Percentiles rank a stretch among this genome's conserved stretches.
phyloP scores from a whole-genome alignment of 1,140 invertebrate genomes.

The Delia radicum region DNA sequence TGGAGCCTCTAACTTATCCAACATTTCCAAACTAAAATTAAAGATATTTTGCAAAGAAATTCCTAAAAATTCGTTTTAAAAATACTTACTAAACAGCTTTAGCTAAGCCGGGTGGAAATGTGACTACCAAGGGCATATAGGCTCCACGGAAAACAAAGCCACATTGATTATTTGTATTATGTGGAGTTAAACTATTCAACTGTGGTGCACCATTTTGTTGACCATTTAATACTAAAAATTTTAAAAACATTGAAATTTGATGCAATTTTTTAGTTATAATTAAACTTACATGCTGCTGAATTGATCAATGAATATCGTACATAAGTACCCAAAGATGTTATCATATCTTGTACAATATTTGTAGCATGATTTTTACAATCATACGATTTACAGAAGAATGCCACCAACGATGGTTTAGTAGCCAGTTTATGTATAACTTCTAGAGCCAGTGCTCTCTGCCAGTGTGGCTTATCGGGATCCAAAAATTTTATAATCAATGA shows the following conservation, averaged over 20 bases:
- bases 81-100: constrained; percentile 84
- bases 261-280: background rate
- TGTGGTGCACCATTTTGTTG: constrained; percentile 59
- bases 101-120: constrained; percentile 79
- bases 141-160: constrained; percentile 91
- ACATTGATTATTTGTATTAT: constrained; percentile 68
- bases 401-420: constrained; percentile 82
- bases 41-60: background rate
- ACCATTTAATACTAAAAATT: constrained; percentile 57
- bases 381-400: constrained; percentile 91
- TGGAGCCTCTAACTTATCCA: constrained; percentile 93
- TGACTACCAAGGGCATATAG: constrained; percentile 84
- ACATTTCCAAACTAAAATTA: constrained; percentile 81
- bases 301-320: constrained; percentile 86
- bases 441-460: constrained; percentile 92
- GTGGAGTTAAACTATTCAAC: constrained; percentile 35
- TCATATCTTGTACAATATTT: constrained; percentile 93
- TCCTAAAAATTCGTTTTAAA: background rate
- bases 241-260: background rate
- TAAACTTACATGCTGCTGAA: constrained; percentile 36
- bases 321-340: constrained; percentile 91
- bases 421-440: constrained; percentile 95
- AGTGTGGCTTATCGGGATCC: constrained; percentile 92
- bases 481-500: constrained; percentile 96
- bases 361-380: constrained; percentile 91